These are phyloP conservation scores for Tichodroma muraria DNA, from an alignment of 2,113 vertebrate genomes.

Conservation along the genomic window DNA sequence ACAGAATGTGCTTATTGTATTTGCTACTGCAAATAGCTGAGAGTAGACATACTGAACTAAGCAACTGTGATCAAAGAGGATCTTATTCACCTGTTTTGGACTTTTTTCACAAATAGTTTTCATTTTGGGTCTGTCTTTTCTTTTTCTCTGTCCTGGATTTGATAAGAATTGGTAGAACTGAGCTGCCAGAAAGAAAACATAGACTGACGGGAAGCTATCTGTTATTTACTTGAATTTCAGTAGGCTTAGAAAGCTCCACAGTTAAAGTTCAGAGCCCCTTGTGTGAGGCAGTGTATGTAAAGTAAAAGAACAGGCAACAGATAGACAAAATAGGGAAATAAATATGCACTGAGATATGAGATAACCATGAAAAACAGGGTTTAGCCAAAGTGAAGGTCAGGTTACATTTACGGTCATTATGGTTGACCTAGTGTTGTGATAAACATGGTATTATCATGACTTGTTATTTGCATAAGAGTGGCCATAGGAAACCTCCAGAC, in stretches of 20 bases:
- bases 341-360: not conserved
- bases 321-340: not conserved
- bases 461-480: not conserved
- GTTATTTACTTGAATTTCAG: not conserved
- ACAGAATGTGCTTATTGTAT: not conserved
- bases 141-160: not conserved
- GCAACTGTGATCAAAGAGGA: not conserved
- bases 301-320: not conserved
- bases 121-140: not conserved
- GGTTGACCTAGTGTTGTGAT: not conserved
- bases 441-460: not conserved
- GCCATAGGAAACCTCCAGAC: not conserved
- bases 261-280: not conserved
- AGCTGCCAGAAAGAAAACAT: not conserved
- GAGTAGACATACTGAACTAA: not conserved
- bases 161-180: not conserved
- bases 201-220: not conserved
- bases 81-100: not conserved
- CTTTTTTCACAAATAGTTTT: not conserved
- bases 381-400: not conserved
- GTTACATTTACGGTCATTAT: not conserved
- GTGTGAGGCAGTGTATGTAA: not conserved
- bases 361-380: not conserved
- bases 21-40: not conserved
- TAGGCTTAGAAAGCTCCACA: not conserved